Evolutionary conservation across 2,797 vertebrate species (phyloP).

Genomic region (Sparidentex hasta): DNA sequence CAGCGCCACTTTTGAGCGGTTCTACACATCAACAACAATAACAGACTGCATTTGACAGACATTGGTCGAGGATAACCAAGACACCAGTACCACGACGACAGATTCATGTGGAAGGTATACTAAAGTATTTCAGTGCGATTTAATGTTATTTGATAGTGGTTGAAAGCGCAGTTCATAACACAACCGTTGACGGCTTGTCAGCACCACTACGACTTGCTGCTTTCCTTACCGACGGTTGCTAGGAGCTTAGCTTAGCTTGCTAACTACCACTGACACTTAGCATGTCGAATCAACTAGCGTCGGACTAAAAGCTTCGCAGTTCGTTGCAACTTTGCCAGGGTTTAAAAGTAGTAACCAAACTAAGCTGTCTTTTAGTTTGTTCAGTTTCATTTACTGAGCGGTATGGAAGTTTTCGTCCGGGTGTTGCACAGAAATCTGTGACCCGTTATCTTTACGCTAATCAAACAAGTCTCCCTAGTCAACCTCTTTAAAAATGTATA

Average conservation of each 20-base stretch:
- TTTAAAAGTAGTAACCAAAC: background rate
- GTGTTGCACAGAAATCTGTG: background rate
- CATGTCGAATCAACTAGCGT: background rate
- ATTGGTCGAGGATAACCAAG: background rate
- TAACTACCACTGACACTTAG: background rate
- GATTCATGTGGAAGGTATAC: slow-evolving; percentile 19
- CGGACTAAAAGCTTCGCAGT: background rate
- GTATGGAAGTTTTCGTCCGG: background rate
- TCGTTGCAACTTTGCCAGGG: background rate
- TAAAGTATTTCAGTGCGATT: background rate
- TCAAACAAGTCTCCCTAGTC: no score
- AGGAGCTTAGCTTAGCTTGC: slow-evolving; percentile 49
- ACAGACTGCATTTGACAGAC: slow-evolving; percentile 1
- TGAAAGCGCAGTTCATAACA: background rate
- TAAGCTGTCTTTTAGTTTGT: background rate
- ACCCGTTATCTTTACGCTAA: background rate
- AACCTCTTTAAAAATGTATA: background rate
- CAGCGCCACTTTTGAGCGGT: slow-evolving; percentile 77
- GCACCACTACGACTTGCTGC: background rate
- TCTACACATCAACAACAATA: slow-evolving; percentile 1
- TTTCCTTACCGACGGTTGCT: slow-evolving; percentile 48
- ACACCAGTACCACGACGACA: background rate
- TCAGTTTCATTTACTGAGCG: no score
- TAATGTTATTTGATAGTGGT: background rate
- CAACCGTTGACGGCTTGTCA: background rate